Percentiles rank a stretch among this genome's conserved stretches.
These are phyloP conservation scores for Phataginus tricuspis DNA, from an alignment of 2,797 vertebrate genomes.

Conservation along the genomic window DNA sequence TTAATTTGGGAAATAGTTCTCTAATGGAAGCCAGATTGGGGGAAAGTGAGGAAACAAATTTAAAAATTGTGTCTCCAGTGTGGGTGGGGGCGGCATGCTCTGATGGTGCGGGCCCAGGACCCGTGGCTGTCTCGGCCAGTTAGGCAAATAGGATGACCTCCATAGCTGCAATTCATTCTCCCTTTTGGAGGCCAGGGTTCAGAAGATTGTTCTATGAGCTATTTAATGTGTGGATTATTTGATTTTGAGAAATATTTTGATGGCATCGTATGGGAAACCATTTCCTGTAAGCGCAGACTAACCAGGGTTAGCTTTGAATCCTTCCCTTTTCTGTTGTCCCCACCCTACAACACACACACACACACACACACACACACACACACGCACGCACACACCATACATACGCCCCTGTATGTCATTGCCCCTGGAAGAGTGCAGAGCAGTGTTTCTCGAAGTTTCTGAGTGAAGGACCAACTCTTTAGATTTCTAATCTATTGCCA, in stretches of 20 bases:
- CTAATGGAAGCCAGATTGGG: conserved; percentile 75
- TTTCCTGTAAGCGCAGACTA: neutral
- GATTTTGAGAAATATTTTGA: neutral
- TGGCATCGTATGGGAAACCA: neutral
- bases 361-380: too few species aligned
- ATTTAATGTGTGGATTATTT: neutral
- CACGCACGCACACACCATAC: neutral
- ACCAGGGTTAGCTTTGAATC: neutral
- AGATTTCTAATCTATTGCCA: neutral
- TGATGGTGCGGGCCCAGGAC: neutral
- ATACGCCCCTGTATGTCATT: neutral
- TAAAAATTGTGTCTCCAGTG: neutral
- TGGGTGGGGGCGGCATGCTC: neutral
- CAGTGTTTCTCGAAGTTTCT: neutral
- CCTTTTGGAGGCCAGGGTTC: neutral
- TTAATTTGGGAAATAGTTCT: conserved; percentile 74
- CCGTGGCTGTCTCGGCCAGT: neutral
- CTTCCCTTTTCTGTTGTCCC: neutral
- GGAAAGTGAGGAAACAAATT: conserved; percentile 60
- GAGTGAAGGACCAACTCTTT: neutral
- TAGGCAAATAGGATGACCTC: neutral
- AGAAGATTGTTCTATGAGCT: neutral
- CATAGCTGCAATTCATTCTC: neutral
- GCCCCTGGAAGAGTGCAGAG: neutral
- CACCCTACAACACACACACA: too few species aligned